Conservation (phyloP, 2,797 vertebrate species). For the Neosilurus hyrtlii region DNA sequence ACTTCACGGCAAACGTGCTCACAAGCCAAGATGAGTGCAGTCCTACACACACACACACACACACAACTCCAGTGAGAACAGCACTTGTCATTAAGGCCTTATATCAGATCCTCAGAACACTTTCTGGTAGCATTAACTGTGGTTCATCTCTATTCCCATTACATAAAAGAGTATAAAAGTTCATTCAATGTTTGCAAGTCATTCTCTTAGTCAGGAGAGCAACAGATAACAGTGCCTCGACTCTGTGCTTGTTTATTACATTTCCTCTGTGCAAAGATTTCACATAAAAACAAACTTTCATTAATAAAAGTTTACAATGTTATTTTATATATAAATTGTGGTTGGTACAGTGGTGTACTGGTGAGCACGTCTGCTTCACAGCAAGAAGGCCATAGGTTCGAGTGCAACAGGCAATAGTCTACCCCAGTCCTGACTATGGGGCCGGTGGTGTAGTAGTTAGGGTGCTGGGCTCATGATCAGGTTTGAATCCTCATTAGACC, state of each 20-base stretch:
- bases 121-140: background rate
- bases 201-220: background rate
- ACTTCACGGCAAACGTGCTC: conserved; percentile 80
- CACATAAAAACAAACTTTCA: conserved; percentile 6
- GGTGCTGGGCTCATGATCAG: too few relatives aligned
- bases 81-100: background rate
- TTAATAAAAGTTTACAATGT: background rate
- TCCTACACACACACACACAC: conserved; percentile 63
- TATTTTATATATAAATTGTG: background rate
- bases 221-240: background rate
- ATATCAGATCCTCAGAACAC: background rate
- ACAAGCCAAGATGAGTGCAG: conserved; percentile 82
- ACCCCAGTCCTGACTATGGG: too few relatives aligned
- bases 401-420: too few relatives aligned
- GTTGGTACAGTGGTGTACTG: too few relatives aligned
- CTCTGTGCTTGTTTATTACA: background rate
- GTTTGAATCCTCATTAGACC: too few relatives aligned
- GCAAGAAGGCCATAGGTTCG: too few relatives aligned
- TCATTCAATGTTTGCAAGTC: background rate
- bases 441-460: too few relatives aligned
- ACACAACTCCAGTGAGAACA: background rate
- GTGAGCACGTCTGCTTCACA: too few relatives aligned
- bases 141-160: background rate
- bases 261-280: background rate
- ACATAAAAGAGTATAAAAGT: background rate